A percentile compares a stretch with the other conserved stretches of the same genome.
These are phyloP conservation scores for Distichodus sexfasciatus DNA, from an alignment of 2,797 vertebrate genomes.

Conservation along the genomic window DNA sequence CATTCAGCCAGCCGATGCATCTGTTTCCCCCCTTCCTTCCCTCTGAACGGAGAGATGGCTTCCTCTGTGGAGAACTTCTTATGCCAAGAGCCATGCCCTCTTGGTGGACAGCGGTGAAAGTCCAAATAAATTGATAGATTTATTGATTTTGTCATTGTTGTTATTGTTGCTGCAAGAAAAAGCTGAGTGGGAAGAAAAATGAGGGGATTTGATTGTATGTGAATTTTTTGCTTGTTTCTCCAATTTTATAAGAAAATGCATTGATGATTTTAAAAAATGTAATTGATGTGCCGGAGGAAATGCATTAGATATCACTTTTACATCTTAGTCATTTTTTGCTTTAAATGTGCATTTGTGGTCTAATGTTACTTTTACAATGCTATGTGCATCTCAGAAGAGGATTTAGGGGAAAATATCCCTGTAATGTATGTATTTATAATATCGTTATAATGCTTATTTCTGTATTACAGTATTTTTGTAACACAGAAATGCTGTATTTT, in stretches of 20 bases:
- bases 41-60: constrained; percentile 70
- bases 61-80: constrained; percentile 60
- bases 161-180: background rate
- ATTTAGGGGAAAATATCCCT: too few species aligned
- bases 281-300: too few species aligned
- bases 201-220: background rate
- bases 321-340: too few species aligned
- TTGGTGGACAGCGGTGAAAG: constrained; percentile 21
- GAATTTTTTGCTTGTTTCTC: background rate
- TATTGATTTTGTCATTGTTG: constrained; percentile 44
- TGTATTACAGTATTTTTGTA: too few species aligned
- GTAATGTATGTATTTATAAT: too few species aligned
- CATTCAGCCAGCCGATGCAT: constrained; percentile 76
- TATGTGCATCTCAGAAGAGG: background rate
- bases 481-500: too few species aligned
- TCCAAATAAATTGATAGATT: constrained; percentile 43
- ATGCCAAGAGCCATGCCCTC: constrained; percentile 3
- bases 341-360: too few species aligned
- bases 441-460: too few species aligned
- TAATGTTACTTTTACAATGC: constrained; percentile 45
- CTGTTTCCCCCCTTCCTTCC: constrained; percentile 88
- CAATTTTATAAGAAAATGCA: too few species aligned
- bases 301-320: too few species aligned
- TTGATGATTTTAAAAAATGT: too few species aligned
- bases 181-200: background rate